These are phyloP conservation scores for Chalcis sispes DNA, from an alignment of 2,888 invertebrate genomes.

Conservation along the genomic window DNA sequence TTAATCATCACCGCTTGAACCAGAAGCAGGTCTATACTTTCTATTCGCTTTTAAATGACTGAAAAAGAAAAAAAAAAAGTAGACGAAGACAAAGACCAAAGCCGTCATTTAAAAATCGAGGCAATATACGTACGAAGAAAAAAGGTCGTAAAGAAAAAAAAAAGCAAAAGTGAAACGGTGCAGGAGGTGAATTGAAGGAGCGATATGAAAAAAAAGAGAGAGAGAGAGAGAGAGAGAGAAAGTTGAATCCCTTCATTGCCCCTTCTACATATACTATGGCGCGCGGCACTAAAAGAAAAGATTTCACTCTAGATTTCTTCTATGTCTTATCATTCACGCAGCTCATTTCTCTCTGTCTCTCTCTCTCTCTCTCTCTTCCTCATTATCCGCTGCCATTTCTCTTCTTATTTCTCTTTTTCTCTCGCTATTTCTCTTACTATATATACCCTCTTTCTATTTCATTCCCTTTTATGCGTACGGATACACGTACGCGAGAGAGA, in stretches of 20 bases:
- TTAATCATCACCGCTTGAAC: too few relatives aligned
- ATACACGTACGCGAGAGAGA: too few relatives aligned
- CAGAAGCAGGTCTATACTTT: too few relatives aligned
- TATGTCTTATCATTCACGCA: conserved; percentile 45
- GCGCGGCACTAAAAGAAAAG: conserved; percentile 49
- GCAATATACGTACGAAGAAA: background rate
- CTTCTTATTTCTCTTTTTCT: conserved; percentile 22
- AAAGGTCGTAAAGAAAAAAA: background rate
- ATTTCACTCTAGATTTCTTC: conserved; percentile 46
- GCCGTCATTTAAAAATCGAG: too few relatives aligned
- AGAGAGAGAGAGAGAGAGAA: too few relatives aligned
- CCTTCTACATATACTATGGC: conserved; percentile 1
- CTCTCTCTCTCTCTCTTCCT: conserved; percentile 25
- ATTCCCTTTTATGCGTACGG: conserved; percentile 52
- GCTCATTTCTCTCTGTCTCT: conserved; percentile 20
- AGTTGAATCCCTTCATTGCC: conserved; percentile 36
- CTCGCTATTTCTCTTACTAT: conserved; percentile 32
- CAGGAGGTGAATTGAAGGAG: conserved; percentile 4
- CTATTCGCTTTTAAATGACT: too few relatives aligned
- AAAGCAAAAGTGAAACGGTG: background rate
- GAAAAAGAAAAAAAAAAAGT: too few relatives aligned
- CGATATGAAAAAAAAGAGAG: conserved; percentile 32
- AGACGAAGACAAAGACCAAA: too few relatives aligned
- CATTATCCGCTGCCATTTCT: conserved; percentile 30
- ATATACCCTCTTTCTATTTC: conserved; percentile 47